phyloP scores from a whole-genome alignment of 2,113 vertebrate genomes.

The Elgaria multicarinata region DNA sequence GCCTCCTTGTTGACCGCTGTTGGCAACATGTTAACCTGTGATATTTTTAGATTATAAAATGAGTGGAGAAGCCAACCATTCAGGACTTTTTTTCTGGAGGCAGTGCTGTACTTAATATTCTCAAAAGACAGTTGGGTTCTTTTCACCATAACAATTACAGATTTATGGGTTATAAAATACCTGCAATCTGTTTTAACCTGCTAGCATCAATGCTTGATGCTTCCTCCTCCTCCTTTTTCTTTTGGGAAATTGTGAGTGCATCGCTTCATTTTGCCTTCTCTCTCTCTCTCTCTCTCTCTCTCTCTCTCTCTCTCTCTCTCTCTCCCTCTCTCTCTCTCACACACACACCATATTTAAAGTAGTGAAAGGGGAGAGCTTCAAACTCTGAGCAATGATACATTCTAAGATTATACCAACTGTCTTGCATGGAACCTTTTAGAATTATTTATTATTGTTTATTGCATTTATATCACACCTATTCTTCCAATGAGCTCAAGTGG shows the following conservation, averaged over 20 bases:
- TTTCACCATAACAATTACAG: conserved; percentile 13
- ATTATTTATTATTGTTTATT: not conserved
- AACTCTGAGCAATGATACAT: not conserved
- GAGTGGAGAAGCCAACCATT: not conserved
- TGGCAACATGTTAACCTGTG: not conserved
- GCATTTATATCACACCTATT: too few species aligned
- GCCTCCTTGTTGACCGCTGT: not conserved
- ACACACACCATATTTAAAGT: not conserved
- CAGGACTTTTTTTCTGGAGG: not conserved
- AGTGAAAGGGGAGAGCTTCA: not conserved
- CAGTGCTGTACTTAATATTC: not conserved
- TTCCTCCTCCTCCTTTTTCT: conserved; percentile 2
- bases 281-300: too few species aligned
- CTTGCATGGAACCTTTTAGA: not conserved
- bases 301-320: too few species aligned
- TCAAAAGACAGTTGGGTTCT: not conserved
- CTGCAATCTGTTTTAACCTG: conserved; percentile 8
- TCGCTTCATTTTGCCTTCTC: not conserved
- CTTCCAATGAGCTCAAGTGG: too few species aligned
- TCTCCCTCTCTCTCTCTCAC: too few species aligned
- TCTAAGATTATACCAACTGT: not conserved
- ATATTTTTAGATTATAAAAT: conserved; percentile 2
- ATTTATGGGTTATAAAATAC: conserved; percentile 11
- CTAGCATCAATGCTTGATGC: conserved; percentile 12
- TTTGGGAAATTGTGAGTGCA: not conserved